Percentiles rank a stretch among this genome's conserved stretches.
These are phyloP conservation scores for Limosa lapponica DNA, from an alignment of 2,797 vertebrate species.

Conservation along the genomic window DNA sequence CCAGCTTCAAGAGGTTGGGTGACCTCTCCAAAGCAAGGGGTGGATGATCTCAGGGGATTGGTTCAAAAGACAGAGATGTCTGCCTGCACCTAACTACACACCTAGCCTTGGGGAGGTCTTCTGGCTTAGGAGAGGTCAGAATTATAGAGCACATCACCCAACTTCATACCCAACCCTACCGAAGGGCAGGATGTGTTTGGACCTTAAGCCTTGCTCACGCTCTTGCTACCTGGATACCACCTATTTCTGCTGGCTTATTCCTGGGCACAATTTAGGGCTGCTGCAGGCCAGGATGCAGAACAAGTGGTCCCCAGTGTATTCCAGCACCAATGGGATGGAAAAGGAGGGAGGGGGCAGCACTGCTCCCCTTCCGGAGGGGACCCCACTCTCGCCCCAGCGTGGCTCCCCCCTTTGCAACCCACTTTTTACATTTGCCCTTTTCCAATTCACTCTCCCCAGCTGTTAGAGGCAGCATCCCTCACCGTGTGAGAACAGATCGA, in stretches of 20 bases:
- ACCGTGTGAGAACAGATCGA: background rate
- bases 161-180: background rate
- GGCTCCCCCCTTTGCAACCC: background rate
- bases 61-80: background rate
- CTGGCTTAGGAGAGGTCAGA: background rate
- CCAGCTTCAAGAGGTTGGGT: background rate
- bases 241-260: background rate
- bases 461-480: background rate
- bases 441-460: background rate
- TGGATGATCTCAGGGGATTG: too few relatives aligned
- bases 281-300: background rate
- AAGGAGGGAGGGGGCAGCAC: background rate
- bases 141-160: fast-evolving
- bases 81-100: background rate
- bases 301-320: background rate
- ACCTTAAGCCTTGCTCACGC: background rate
- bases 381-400: fast-evolving
- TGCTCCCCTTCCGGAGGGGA: background rate
- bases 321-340: background rate
- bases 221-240: background rate
- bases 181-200: background rate
- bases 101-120: background rate
- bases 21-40: background rate
- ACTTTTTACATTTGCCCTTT: background rate
- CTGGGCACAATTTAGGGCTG: fast-evolving